These are phyloP conservation scores for Scopus umbretta DNA, from an alignment of 2,113 vertebrate genomes.

Conservation along the genomic window DNA sequence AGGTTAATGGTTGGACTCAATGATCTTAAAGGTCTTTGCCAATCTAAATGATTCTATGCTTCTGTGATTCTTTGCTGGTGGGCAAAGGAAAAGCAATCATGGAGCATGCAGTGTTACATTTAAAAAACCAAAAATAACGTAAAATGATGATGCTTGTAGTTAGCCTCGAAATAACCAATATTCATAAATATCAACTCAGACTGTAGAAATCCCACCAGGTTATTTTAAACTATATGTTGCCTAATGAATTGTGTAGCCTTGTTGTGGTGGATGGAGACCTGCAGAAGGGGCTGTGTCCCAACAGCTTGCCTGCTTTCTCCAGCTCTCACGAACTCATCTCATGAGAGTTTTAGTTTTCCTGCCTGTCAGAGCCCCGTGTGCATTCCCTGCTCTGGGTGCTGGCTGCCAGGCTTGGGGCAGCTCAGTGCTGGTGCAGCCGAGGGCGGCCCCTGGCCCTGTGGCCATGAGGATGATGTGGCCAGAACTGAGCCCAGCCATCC, in stretches of 20 bases:
- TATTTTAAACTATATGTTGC: background rate
- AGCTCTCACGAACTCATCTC: background rate
- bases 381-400: fast-evolving
- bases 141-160: background rate
- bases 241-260: background rate
- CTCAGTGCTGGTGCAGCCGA: background rate
- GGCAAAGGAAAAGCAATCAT: background rate
- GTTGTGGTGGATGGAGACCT: background rate
- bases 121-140: background rate
- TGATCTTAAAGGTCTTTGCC: too few species aligned
- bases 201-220: background rate
- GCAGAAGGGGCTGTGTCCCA: background rate
- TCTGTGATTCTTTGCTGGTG: background rate
- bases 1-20: too few species aligned
- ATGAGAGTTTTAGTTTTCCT: background rate
- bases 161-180: background rate
- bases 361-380: background rate
- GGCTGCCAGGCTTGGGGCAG: background rate
- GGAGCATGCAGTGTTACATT: background rate
- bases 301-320: background rate
- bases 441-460: background rate
- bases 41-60: too few species aligned
- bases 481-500: background rate
- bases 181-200: background rate
- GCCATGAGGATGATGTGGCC: background rate